Percentiles rank a stretch among this genome's conserved stretches.
Evolutionary conservation across 2,113 vertebrate genomes (phyloP).

Genomic region (Eubucco bourcierii): DNA sequence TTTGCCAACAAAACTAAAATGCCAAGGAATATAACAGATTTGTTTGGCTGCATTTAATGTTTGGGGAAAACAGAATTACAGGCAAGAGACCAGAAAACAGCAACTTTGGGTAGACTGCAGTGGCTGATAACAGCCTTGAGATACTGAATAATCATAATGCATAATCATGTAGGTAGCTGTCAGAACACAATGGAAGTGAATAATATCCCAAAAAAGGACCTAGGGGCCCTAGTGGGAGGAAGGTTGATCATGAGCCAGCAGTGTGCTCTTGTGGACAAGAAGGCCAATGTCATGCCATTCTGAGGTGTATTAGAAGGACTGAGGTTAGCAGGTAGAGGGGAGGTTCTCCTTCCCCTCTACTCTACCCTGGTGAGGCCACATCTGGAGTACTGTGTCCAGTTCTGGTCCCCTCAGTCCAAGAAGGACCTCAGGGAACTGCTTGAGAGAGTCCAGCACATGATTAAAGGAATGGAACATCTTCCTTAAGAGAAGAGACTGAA

Average conservation of each 20-base stretch:
- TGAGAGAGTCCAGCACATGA: too few relatives aligned
- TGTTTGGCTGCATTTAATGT: conserved; percentile 33
- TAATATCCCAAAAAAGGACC: background rate
- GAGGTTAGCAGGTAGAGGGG: too few relatives aligned
- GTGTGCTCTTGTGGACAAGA: too few relatives aligned
- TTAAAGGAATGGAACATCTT: too few relatives aligned
- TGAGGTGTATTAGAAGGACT: too few relatives aligned
- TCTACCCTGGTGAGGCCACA: too few relatives aligned
- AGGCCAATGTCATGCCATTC: too few relatives aligned
- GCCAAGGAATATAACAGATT: background rate
- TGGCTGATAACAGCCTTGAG: conserved; percentile 27
- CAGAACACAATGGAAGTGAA: conserved; percentile 54
- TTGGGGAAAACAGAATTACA: conserved; percentile 37
- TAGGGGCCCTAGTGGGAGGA: too few relatives aligned
- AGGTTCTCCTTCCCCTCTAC: too few relatives aligned
- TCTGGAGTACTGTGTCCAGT: too few relatives aligned
- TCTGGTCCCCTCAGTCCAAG: background rate
- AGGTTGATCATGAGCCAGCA: too few relatives aligned
- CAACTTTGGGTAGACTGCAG: background rate
- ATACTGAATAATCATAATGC: conserved; percentile 22
- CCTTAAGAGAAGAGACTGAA: too few relatives aligned
- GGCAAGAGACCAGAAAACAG: conserved; percentile 24
- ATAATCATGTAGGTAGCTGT: conserved; percentile 27
- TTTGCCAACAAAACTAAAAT: background rate
- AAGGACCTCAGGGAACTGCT: background rate